Evolutionary conservation across 2,888 invertebrate species (phyloP).

Genomic region (Scelioninae gen. 1): DNA sequence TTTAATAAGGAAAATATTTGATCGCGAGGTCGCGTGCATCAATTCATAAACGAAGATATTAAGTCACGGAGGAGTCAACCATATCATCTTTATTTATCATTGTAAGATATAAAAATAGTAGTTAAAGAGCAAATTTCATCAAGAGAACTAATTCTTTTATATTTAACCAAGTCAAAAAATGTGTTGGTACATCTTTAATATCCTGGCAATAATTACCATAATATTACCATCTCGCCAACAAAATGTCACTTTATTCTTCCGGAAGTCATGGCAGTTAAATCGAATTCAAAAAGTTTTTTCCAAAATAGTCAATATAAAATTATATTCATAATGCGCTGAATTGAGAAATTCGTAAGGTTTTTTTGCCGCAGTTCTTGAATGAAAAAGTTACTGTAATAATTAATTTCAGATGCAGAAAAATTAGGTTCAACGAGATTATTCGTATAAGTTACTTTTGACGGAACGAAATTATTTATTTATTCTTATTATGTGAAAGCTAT

Average conservation of each 20-base stretch:
- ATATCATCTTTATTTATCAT: constrained; percentile 4
- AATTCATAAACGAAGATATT: constrained; percentile 4
- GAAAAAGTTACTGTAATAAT: too few relatives aligned
- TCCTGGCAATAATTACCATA: constrained; percentile 19
- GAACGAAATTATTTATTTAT: too few relatives aligned
- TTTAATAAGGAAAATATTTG: constrained; percentile 31
- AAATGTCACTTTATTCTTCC: constrained; percentile 9
- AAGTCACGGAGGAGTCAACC: not conserved
- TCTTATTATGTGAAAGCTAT: too few relatives aligned
- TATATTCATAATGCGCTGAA: constrained; percentile 4
- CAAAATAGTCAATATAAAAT: constrained; percentile 21
- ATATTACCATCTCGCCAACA: constrained; percentile 29
- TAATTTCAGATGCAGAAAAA: too few relatives aligned
- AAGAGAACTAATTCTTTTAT: constrained; percentile 3
- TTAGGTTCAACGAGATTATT: too few relatives aligned
- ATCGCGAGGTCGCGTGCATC: not conserved
- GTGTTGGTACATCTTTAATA: constrained; percentile 9
- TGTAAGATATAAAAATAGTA: not conserved
- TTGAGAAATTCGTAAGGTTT: too few relatives aligned
- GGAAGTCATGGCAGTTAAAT: constrained; percentile 25
- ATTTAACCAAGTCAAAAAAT: constrained; percentile 8
- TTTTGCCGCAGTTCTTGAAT: too few relatives aligned
- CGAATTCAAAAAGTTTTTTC: constrained; percentile 11
- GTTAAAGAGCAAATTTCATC: not conserved
- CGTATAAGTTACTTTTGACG: too few relatives aligned